Base-by-base conservation (phyloP, 2,113 vertebrate species). In the Chauna torquata region DNA sequence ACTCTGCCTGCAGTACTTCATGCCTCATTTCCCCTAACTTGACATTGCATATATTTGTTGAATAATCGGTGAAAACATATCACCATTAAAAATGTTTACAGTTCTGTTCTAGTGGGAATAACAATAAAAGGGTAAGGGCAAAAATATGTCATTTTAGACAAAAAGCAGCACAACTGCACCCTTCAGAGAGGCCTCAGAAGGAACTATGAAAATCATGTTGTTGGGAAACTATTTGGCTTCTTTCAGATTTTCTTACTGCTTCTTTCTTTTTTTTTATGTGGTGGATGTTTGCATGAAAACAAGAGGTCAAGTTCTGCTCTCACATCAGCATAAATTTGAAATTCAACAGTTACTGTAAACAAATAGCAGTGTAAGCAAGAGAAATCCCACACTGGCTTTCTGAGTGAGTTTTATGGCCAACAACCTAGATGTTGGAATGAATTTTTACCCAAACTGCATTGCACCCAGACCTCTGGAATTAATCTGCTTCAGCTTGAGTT, bases 241-340 rank as follows among this genome's bases (percentile, higher is more conserved):
- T 34, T 82, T 92, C 40, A 58, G 65, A 74, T 92, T 44, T 91
- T 90, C 70, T 94, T 95, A 69, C 49, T 85, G 34, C 62, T 90
- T 42, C 52, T 52, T 76, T 36, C 30, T 72, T 79, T 71, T 64
- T 61, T 88, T 92, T 54, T 69, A 13, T 66, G 65, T 86, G 52
- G 76, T 84, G 49, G 70, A 78, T 62, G 79, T 68, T 97, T 86
- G 81, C 91, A 84, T 36, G 83, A 93, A 96, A 96, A 92, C 81
- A 93, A 88, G 70, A 83, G 88, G 97, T 94, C 96, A 92, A 89
- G 87, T 85, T 85, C 78, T 86, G 64, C 75, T 85, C 84, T 82
- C 52, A 4, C 88, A 95, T 92, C 84, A 95, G 84, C 94, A 95
- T 83, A 94, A 94, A 95, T 94, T 93, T 95, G 81, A 95, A 95